phyloP scores from a whole-genome alignment of 2,797 vertebrate genomes.

The Triplophysa bombifrons region DNA sequence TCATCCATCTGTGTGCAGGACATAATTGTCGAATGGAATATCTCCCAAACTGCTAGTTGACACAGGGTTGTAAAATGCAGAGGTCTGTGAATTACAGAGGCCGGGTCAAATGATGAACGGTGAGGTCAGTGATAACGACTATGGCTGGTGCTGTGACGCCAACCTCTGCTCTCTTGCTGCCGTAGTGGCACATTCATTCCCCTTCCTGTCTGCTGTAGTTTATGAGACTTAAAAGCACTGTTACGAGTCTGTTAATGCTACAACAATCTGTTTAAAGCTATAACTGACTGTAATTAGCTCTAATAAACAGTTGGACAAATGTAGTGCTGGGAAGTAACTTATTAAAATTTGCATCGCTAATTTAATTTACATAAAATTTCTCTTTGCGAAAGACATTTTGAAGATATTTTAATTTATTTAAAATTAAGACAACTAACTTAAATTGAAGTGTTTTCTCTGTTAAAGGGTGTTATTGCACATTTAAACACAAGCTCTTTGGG shows the following conservation, averaged over 20 bases:
- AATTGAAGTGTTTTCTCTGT: background rate
- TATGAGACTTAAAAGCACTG: constrained; percentile 48
- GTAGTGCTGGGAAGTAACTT: background rate
- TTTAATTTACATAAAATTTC: background rate
- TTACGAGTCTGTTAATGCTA: constrained; percentile 54
- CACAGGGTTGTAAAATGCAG: constrained; percentile 31
- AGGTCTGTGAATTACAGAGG: constrained; percentile 19
- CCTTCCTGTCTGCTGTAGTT: constrained; percentile 50
- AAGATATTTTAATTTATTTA: background rate
- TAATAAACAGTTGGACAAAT: constrained; percentile 1
- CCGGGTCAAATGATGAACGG: constrained; percentile 34
- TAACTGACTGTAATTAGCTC: constrained; percentile 32
- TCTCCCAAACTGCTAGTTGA: constrained; percentile 64
- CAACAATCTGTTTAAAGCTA: constrained; percentile 50
- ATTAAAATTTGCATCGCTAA: background rate
- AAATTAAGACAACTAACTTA: too few relatives aligned
- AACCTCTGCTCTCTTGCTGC: constrained; percentile 18
- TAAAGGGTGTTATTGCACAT: background rate
- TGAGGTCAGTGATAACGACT: constrained; percentile 36
- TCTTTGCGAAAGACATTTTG: background rate
- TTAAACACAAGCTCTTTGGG: background rate
- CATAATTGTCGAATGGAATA: constrained; percentile 61
- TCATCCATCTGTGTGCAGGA: constrained; percentile 51
- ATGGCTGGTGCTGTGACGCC: constrained; percentile 15
- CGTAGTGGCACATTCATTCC: constrained; percentile 26